A percentile compares a stretch with the other conserved stretches of the same genome.
Evolutionary conservation across 2,113 vertebrate genomes (phyloP).

Genomic region (Calidris pygmaea): DNA sequence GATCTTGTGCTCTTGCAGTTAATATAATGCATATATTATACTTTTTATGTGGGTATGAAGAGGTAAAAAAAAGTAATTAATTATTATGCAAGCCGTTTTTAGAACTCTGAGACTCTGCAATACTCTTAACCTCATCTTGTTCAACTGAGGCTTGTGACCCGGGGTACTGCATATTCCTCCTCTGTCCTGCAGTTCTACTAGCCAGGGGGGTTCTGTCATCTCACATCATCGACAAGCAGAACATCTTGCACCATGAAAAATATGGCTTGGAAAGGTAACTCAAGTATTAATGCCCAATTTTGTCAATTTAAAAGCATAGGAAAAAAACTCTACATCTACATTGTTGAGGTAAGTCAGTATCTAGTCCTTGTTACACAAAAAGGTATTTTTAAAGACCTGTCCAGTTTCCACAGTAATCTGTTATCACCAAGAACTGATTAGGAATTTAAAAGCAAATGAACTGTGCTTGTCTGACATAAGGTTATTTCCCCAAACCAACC

Average conservation of each 20-base stretch:
- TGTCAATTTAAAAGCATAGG: background rate
- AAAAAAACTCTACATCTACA: background rate
- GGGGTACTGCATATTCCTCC: background rate
- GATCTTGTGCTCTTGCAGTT: background rate
- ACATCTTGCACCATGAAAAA: background rate
- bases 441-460: background rate
- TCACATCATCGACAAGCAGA: background rate
- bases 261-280: background rate
- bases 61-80: background rate
- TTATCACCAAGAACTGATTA: background rate
- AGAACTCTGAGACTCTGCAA: background rate
- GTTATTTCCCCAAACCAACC: background rate
- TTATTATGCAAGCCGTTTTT: background rate
- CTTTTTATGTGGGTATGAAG: fast-evolving
- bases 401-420: background rate
- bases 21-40: fast-evolving
- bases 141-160: background rate
- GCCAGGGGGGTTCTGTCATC: background rate
- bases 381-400: background rate
- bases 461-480: background rate
- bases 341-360: background rate
- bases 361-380: background rate
- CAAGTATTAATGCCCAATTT: background rate
- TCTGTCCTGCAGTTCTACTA: background rate
- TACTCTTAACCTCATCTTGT: background rate